Percentiles rank a stretch among this genome's conserved stretches.
phyloP scores from a whole-genome alignment of 1,140 invertebrate species.

The Hyles vespertilio region DNA sequence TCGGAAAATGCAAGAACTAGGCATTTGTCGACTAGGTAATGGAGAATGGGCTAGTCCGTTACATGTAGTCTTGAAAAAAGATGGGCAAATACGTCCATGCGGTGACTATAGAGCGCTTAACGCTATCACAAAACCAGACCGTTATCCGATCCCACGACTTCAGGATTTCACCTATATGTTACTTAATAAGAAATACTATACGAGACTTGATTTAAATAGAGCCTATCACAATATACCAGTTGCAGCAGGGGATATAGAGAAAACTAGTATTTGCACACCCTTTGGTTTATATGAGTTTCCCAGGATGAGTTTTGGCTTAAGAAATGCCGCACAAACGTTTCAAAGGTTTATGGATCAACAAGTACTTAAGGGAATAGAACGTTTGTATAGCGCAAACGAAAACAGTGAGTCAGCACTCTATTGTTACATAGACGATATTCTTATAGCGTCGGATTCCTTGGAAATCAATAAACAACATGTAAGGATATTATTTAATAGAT shows the following conservation, averaged over 20 bases:
- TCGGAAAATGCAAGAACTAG: not conserved
- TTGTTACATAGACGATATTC: conserved; percentile 17
- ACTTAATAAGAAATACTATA: no score
- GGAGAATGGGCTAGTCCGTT: not conserved
- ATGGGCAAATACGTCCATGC: not conserved
- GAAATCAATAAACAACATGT: not conserved
- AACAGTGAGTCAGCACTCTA: not conserved
- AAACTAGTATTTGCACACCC: no score
- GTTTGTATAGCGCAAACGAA: not conserved
- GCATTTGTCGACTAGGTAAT: not conserved
- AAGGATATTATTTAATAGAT: not conserved
- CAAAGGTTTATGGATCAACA: conserved; percentile 11
- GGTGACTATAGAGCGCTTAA: not conserved
- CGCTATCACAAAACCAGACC: not conserved
- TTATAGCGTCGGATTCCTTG: conserved; percentile 1
- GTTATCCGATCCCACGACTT: not conserved
- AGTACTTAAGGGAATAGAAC: conserved; percentile 11
- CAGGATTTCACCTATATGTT: not conserved
- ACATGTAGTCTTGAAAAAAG: not conserved
- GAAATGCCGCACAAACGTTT: conserved; percentile 9
- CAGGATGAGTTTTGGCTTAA: no score
- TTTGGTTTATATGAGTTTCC: no score
- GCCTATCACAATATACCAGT: no score
- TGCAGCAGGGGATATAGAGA: no score
- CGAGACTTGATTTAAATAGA: no score